Base-by-base conservation (phyloP, 2,888 invertebrate species). In the Diarsia mendica region DNA sequence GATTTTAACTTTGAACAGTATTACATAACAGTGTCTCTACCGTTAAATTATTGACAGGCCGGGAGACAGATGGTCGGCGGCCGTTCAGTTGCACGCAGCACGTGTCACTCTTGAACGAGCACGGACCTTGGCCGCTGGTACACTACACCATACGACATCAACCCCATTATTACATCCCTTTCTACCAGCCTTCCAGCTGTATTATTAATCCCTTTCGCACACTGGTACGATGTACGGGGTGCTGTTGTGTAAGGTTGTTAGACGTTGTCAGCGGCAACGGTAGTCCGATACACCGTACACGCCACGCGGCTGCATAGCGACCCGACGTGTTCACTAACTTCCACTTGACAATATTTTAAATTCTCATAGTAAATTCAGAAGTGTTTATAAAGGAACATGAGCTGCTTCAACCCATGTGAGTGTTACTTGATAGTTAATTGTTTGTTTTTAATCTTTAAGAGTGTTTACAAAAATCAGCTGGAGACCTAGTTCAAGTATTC, bases 191-290 rank as follows among this genome's bases (percentile, higher is more conserved):
- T 39, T 69, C 68, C 58, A 64, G 72, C 77, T 69, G 75, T 89
- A 91, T 92, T 79, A 80, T 89, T 86, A 86, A 86, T 94, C 94
- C 90, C 91, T 94, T 85, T 94, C 91, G 79, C 88, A 90, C 91
- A 73, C 87, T 86, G 89, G 89, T 91, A 90, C 90, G 88, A 88
- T 87, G 86, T 76, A 85, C 91, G 89, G 93, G 94, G 93, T 93
- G 90, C 90, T 92, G 93, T 91, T 93, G 92, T 93, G 91, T 89
- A 90, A 91, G 93, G 95, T 94, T 96, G 96, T 96, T 96, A 91
- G 91, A 91, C 93, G 96, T 96, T 94, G 96, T 93, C 94, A 93
- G 85, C 87, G 92, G 95, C 96, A 96, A 96, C 96, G 92, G 92
- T 90, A 92, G 94, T 91, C 91, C 92, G 90, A 95, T 93, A 95